phyloP scores from a whole-genome alignment of 2,797 vertebrate genomes.

The Aeoliscus strigatus region DNA sequence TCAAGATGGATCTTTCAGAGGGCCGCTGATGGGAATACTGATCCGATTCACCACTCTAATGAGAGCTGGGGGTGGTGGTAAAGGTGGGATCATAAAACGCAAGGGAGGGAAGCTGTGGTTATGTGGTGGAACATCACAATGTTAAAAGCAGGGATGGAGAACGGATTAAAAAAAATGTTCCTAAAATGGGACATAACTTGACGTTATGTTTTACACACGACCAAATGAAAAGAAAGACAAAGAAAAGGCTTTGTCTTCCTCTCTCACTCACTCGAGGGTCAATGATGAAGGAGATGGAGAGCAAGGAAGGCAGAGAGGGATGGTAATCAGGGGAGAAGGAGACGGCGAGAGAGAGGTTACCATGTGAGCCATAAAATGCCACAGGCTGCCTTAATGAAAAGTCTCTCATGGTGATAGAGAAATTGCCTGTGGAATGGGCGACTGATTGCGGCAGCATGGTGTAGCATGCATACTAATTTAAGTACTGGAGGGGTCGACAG shows the following conservation, averaged over 20 bases:
- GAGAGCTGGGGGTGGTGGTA: slow-evolving; percentile 12
- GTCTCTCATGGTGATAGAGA: slow-evolving; percentile 70
- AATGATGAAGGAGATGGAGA: slow-evolving; percentile 48
- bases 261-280: slow-evolving; percentile 36
- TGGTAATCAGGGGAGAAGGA: slow-evolving; percentile 16
- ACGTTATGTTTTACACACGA: no score
- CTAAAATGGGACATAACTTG: no score
- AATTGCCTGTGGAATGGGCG: slow-evolving; percentile 66
- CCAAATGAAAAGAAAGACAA: slow-evolving; percentile 46
- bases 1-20: slow-evolving; percentile 32
- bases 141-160: slow-evolving; percentile 17
- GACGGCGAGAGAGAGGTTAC: slow-evolving; percentile 25
- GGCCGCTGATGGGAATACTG: slow-evolving; percentile 36
- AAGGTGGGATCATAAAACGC: slow-evolving; percentile 49
- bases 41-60: slow-evolving; percentile 37
- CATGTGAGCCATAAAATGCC: slow-evolving; percentile 55
- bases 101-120: slow-evolving; percentile 28
- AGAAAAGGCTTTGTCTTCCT: slow-evolving; percentile 34
- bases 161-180: no score
- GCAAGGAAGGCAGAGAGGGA: slow-evolving; percentile 22
- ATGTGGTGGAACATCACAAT: slow-evolving; percentile 29
- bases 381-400: slow-evolving; percentile 70
- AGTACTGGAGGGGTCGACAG: slow-evolving; percentile 54
- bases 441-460: slow-evolving; percentile 70
- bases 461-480: slow-evolving; percentile 67